Percentiles rank a stretch among this genome's conserved stretches.
Conservation (phyloP, 2,113 vertebrate genomes). For the Oncorhynchus tshawytscha region DNA sequence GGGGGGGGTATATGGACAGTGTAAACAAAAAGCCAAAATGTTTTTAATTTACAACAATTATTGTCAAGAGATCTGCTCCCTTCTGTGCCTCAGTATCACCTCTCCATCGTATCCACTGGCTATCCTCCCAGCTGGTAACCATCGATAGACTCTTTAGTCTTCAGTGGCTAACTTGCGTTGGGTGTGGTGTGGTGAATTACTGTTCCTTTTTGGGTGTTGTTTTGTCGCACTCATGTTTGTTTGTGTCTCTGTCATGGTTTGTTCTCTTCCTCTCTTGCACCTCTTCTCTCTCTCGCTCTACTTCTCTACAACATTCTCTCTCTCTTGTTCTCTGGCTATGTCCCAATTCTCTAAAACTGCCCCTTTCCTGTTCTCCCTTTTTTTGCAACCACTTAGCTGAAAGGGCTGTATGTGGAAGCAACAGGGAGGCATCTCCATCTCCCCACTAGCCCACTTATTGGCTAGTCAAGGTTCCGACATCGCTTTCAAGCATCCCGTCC, state of each 20-base stretch:
- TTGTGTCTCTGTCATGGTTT: slow-evolving; percentile 19
- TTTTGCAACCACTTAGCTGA: neutral
- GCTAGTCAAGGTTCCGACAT: neutral
- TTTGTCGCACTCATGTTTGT: slow-evolving; percentile 32
- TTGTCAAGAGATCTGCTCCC: slow-evolving; percentile 65
- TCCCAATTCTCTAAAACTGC: neutral
- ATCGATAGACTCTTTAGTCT: slow-evolving; percentile 46
- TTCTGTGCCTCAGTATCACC: slow-evolving; percentile 33
- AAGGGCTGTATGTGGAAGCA: neutral
- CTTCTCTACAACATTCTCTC: neutral
- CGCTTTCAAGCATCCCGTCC: neutral
- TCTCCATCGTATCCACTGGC: slow-evolving; percentile 42
- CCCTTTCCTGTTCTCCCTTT: neutral
- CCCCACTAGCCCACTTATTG: neutral
- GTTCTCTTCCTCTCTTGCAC: slow-evolving; percentile 15
- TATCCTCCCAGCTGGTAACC: slow-evolving; percentile 47
- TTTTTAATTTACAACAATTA: neutral
- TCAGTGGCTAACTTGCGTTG: slow-evolving; percentile 34
- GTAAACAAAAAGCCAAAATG: no score
- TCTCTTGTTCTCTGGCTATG: slow-evolving; percentile 1
- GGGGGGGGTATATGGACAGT: no score
- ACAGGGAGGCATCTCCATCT: no score
- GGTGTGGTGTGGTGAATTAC: slow-evolving; percentile 44
- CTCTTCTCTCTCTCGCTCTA: neutral
- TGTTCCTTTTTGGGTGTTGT: slow-evolving; percentile 51